These are phyloP conservation scores for Sitta carolinensis DNA, from an alignment of 2,797 vertebrate genomes.

Conservation along the genomic window DNA sequence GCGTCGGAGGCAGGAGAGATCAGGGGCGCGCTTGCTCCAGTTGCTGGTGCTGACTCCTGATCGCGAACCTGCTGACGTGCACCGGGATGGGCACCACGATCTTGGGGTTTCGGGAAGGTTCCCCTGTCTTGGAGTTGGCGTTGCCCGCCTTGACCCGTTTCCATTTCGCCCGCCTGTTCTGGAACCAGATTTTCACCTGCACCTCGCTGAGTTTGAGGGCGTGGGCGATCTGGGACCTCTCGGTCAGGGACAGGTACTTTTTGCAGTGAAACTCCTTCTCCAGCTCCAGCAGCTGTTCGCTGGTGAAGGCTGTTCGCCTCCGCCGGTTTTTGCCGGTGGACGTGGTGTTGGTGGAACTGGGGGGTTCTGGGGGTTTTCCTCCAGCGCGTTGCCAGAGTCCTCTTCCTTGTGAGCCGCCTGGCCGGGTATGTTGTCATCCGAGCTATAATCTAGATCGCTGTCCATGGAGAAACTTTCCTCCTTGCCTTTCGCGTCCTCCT, in stretches of 20 bases:
- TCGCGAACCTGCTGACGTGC: conserved; percentile 97
- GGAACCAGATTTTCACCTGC: conserved; percentile 99
- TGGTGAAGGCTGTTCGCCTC: conserved; percentile 94
- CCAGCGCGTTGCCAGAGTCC: conserved; percentile 80
- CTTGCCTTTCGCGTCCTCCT: conserved; percentile 87
- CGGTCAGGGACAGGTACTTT: conserved; percentile 96
- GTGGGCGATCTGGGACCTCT: conserved; percentile 97
- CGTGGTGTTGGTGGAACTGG: conserved; percentile 70
- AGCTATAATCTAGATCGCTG: conserved; percentile 97
- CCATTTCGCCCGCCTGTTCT: conserved; percentile 97
- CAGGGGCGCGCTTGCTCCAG: conserved; percentile 93
- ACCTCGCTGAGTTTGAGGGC: conserved; percentile 98
- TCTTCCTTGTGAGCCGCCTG: conserved; percentile 83
- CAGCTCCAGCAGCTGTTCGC: conserved; percentile 96
- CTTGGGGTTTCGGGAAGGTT: conserved; percentile 95
- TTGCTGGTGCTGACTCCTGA: conserved; percentile 97
- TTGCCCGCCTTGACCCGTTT: conserved; percentile 97
- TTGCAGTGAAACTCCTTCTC: conserved; percentile 99
- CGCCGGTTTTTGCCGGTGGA: conserved; percentile 91
- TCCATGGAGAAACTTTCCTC: conserved; percentile 96
- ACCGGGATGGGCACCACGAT: conserved; percentile 98
- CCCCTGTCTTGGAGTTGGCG: conserved; percentile 96
- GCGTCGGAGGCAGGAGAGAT: neutral
- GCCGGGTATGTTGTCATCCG: conserved; percentile 89
- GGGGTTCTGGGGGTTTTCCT: conserved; percentile 77